phyloP scores from a whole-genome alignment of 64 coral and sea anemone genomes.

The Pocillopora damicornis region DNA sequence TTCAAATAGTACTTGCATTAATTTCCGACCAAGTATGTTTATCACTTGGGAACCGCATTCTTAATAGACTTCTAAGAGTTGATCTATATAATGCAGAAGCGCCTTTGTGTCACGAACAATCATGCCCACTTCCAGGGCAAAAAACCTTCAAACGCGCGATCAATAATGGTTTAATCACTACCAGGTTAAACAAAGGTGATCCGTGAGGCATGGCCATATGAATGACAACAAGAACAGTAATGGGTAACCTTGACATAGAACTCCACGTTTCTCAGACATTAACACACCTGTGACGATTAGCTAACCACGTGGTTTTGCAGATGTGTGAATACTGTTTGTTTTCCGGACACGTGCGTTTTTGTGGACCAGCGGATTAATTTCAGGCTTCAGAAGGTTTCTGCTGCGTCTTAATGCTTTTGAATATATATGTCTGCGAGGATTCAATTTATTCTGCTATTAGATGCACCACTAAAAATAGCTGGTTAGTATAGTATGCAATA shows the following conservation, averaged over 20 bases:
- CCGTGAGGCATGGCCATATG: conserved; percentile 1
- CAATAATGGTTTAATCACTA: conserved; percentile 7
- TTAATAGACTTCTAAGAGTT: conserved; percentile 30
- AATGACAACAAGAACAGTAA: not conserved
- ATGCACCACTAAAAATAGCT: too few species aligned
- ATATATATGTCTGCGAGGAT: too few species aligned
- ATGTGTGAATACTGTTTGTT: not conserved
- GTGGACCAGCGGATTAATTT: too few species aligned
- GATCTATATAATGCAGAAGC: conserved; percentile 6
- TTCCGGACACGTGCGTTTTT: conserved; percentile 9
- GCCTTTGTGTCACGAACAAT: conserved; percentile 23
- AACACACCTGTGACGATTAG: conserved; percentile 25
- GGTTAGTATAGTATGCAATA: too few species aligned
- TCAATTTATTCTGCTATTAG: too few species aligned
- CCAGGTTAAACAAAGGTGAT: not conserved
- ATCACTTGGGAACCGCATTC: conserved; percentile 12
- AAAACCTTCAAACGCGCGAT: not conserved
- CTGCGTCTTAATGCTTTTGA: too few species aligned
- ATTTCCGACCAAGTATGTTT: conserved; percentile 25
- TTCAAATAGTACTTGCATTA: not conserved
- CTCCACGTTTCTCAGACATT: conserved; percentile 9
- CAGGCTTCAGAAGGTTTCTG: too few species aligned
- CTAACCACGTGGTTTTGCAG: conserved; percentile 31
- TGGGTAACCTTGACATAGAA: not conserved
- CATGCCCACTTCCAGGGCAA: not conserved